These are phyloP conservation scores for Xenops minutus DNA, from an alignment of 2,797 vertebrate species.

Conservation along the genomic window DNA sequence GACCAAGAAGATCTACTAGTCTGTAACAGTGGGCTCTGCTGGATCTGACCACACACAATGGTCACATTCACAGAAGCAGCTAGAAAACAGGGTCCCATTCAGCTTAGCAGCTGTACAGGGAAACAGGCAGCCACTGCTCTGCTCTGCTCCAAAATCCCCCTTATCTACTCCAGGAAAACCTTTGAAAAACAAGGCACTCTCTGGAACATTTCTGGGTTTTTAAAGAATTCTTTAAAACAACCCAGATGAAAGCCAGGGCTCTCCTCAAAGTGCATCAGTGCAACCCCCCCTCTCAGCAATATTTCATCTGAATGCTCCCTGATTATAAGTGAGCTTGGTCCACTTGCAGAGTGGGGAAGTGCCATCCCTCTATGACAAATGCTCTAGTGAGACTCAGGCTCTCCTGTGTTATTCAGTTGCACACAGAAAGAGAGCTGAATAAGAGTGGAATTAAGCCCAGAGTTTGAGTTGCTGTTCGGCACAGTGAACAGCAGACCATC, in stretches of 20 bases:
- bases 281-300: not conserved
- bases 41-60: not conserved
- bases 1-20: not conserved
- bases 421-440: not conserved
- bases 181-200: not conserved
- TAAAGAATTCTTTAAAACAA: not conserved
- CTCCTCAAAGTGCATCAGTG: not conserved
- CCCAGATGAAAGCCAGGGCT: not conserved
- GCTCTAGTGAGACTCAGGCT: not conserved
- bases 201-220: not conserved
- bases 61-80: not conserved
- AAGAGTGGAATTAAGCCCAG: not conserved
- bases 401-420: not conserved
- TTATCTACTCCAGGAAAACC: not conserved
- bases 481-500: not conserved
- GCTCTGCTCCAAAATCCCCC: not conserved
- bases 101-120: not conserved
- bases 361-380: accelerated
- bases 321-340: not conserved
- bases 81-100: not conserved
- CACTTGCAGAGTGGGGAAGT: not conserved
- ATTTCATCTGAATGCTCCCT: not conserved
- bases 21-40: not conserved
- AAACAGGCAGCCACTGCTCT: not conserved
- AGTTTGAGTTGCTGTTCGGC: not conserved